phyloP scores from a whole-genome alignment of 2,888 invertebrate genomes.

The Luperina testacea region DNA sequence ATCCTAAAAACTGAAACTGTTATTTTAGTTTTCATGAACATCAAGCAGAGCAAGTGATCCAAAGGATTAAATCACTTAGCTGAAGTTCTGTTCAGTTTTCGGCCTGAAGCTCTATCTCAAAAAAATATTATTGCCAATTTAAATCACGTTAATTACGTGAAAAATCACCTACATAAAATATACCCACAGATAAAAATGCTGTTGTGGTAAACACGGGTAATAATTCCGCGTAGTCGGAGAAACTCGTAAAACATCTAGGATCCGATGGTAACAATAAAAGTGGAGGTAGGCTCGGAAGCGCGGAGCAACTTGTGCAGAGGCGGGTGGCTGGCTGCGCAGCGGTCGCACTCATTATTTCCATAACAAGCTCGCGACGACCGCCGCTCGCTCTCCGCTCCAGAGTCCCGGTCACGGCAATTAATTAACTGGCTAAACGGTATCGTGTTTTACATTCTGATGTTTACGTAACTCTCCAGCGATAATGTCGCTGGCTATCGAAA shows the following conservation, averaged over 20 bases:
- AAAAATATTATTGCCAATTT: neutral
- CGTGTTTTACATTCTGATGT: conserved; percentile 89
- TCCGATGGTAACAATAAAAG: conserved; percentile 79
- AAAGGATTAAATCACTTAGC: neutral
- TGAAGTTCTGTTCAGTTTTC: neutral
- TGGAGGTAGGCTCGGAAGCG: conserved; percentile 66
- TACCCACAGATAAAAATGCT: conserved; percentile 4
- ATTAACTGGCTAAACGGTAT: conserved; percentile 89
- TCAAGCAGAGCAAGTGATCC: neutral
- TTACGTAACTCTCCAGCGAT: conserved; percentile 88
- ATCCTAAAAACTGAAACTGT: neutral
- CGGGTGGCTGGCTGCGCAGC: conserved; percentile 66
- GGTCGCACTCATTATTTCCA: conserved; percentile 87
- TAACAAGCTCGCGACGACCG: conserved; percentile 86
- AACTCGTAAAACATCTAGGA: conserved; percentile 75
- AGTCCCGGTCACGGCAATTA: conserved; percentile 86
- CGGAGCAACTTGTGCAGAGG: conserved; percentile 80
- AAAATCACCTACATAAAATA: neutral
- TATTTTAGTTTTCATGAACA: neutral
- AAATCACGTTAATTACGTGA: neutral
- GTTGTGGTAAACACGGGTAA: conserved; percentile 40
- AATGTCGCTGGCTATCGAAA: conserved; percentile 84
- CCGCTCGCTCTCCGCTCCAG: conserved; percentile 74
- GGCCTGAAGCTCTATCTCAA: neutral
- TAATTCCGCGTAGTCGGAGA: conserved; percentile 71